Evolutionary conservation across 2,888 invertebrate genomes (phyloP).

Genomic region (Parapristionchus giblindavisi): DNA sequence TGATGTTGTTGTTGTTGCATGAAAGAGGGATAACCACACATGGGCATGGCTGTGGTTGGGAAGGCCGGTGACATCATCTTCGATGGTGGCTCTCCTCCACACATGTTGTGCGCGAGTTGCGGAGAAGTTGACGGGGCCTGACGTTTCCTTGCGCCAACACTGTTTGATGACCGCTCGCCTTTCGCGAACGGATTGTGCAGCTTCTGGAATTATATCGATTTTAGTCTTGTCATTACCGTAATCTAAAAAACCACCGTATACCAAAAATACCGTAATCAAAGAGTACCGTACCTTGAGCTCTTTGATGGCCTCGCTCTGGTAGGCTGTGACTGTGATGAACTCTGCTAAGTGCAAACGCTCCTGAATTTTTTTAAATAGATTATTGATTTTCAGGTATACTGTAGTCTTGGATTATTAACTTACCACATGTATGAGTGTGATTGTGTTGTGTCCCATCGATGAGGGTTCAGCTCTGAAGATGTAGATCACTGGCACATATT

Average conservation of each 20-base stretch:
- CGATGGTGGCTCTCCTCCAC: not conserved
- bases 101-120: not conserved
- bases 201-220: not conserved
- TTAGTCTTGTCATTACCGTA: not conserved
- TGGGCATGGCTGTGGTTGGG: no score
- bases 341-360: not conserved
- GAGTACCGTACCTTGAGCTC: constrained; percentile 27
- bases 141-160: no score
- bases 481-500: constrained; percentile 33
- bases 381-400: not conserved
- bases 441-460: not conserved
- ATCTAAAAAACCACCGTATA: not conserved
- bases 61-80: constrained; percentile 16
- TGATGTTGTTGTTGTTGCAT: not conserved
- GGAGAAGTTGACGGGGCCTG: not conserved
- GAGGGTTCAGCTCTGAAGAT: not conserved
- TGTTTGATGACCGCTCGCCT: no score
- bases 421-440: not conserved
- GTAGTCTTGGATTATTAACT: not conserved
- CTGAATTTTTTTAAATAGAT: constrained; percentile 17
- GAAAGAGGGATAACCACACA: no score
- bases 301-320: constrained; percentile 33
- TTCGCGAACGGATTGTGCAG: constrained; percentile 37
- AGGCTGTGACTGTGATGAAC: constrained; percentile 35
- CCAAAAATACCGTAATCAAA: not conserved